Conservation (phyloP, 2,888 invertebrate species). For the Cheilosia vernalis region DNA sequence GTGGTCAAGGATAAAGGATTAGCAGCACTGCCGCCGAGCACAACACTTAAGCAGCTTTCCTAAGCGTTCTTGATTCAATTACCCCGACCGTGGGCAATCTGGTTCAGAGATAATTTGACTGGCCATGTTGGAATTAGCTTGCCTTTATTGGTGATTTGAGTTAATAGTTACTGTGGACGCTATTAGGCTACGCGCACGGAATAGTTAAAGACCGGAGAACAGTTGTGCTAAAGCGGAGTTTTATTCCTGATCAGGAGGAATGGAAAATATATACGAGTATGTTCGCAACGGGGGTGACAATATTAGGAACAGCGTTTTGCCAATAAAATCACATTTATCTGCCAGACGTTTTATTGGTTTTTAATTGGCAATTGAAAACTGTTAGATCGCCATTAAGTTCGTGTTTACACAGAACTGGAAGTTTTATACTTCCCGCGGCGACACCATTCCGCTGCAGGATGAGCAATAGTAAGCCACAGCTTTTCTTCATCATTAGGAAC, state of each 20-base stretch:
- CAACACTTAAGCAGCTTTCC: conserved; percentile 40
- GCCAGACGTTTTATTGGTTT: background rate
- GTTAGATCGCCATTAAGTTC: background rate
- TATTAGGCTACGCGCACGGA: conserved; percentile 20
- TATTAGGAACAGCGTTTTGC: background rate
- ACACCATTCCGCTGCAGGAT: no score
- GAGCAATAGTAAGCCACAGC: no score
- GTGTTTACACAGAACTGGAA: no score
- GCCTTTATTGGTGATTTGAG: conserved; percentile 58
- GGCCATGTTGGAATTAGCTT: conserved; percentile 23
- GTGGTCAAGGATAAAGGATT: conserved; percentile 62
- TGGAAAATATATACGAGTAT: background rate
- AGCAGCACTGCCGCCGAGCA: conserved; percentile 18
- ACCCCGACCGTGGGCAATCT: conserved; percentile 53
- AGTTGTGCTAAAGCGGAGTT: background rate
- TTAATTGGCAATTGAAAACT: conserved; percentile 11
- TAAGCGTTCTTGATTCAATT: conserved; percentile 60
- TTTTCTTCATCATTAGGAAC: no score
- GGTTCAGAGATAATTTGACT: conserved; percentile 55
- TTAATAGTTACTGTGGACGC: conserved; percentile 48
- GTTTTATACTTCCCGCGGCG: no score
- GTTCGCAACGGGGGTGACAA: background rate
- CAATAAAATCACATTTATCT: background rate
- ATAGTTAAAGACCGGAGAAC: background rate
- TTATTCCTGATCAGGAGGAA: background rate